Base-by-base conservation (phyloP, 2,888 invertebrate species). In the Ophion obscuratus region DNA sequence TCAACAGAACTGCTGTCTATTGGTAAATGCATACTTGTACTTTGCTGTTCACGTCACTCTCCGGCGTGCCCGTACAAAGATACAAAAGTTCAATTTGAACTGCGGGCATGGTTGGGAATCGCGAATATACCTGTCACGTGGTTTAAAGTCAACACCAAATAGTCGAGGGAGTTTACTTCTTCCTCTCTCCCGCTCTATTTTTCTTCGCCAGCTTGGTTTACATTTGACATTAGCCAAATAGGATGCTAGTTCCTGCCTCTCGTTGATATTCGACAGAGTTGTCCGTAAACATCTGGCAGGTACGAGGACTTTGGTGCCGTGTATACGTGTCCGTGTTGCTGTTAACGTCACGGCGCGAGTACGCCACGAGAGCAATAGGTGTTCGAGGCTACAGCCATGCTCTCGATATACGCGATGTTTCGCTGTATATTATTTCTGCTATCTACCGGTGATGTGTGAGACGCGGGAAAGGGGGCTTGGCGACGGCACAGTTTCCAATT, bases 401-500 rank as follows among this genome's bases (percentile, higher is more conserved):
- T 62, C 68, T 61, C 57, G 57, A 59, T 79, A 78, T 81, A 31
- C 64, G 62, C 77, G 44, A 2, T 81, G n/a, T 75, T 62, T 73
- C 44, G 77, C 57, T 78, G 73, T 81, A 81, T 75, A 83, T 79
- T 80, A 79, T 70, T 77, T 71, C 62, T 31, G 36, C 64, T 79
- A 81, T 61, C 62, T 68, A 76, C 80, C 44, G 70, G 84, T 66
- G 74, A 84, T 80, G 75, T 76, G 74, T 64, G 80, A 81, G 76
- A 76, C 78, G 78, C 59, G 68, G 73, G 47, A 81, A 81, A 81
- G 59, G 81, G 81, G 81, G 86, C 24, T 53, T 68, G 79, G 85
- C 76, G 82, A 83, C 82, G 86, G 83, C 78, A 86, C 81, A 81
- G 86, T 87, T 86, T 87, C 83, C 85, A 87, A 87, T 87, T 87